Percentiles rank a stretch among this genome's conserved stretches.
Conservation (phyloP, 2,888 invertebrate species). For the Rapana venosa region DNA sequence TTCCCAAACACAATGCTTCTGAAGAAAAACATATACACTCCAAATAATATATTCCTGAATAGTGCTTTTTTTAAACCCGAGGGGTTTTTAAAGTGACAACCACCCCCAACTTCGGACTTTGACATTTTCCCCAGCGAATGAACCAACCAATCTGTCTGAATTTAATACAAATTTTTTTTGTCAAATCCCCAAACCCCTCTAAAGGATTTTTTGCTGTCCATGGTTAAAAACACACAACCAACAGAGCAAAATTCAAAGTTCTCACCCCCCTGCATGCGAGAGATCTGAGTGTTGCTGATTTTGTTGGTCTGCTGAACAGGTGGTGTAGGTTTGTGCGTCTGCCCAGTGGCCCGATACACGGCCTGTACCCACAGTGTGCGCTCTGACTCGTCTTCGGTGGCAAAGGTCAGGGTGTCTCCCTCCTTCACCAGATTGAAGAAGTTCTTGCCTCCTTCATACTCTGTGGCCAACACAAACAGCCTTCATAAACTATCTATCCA, state of each 20-base stretch:
- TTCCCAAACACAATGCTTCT: too few relatives aligned
- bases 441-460: not conserved
- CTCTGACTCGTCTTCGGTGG: conserved; percentile 86
- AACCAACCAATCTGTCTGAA: too few relatives aligned
- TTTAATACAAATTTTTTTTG: too few relatives aligned
- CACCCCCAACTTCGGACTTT: too few relatives aligned
- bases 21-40: too few relatives aligned
- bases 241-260: not conserved
- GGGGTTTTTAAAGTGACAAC: too few relatives aligned
- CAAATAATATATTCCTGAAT: too few relatives aligned
- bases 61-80: too few relatives aligned
- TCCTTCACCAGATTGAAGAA: conserved; percentile 96
- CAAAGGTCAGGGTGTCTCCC: conserved; percentile 95
- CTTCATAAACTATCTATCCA: not conserved
- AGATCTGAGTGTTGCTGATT: conserved; percentile 84
- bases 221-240: too few relatives aligned
- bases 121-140: too few relatives aligned
- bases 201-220: too few relatives aligned
- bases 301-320: conserved; percentile 84
- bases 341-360: conserved; percentile 98
- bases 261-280: conserved; percentile 93
- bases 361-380: conserved; percentile 99
- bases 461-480: conserved; percentile 49
- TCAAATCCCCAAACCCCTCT: too few relatives aligned
- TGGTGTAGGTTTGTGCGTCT: conserved; percentile 98